Percentiles rank a stretch among this genome's conserved stretches.
Conservation (phyloP, 2,888 invertebrate genomes). For the Marasmarcha lunaedactyla region DNA sequence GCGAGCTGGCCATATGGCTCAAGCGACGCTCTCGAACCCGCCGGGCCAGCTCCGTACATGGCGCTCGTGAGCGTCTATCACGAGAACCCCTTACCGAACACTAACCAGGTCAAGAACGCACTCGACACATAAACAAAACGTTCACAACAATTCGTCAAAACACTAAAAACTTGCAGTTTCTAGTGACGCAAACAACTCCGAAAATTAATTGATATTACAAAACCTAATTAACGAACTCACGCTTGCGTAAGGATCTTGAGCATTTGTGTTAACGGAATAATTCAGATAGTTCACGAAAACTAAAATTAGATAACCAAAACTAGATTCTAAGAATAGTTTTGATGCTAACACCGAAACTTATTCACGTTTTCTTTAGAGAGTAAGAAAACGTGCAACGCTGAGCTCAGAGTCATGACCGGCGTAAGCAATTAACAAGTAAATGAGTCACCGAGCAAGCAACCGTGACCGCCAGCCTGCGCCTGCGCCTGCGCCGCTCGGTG, state of each 20-base stretch:
- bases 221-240: slow-evolving; percentile 35
- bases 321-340: too few relatives aligned
- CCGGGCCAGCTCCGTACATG: slow-evolving; percentile 32
- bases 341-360: too few relatives aligned
- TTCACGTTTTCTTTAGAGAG: too few relatives aligned
- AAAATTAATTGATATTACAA: slow-evolving; percentile 31
- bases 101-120: slow-evolving; percentile 14
- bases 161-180: slow-evolving; percentile 11
- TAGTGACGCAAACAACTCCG: slow-evolving; percentile 22
- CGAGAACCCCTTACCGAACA: slow-evolving; percentile 25
- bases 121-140: not conserved
- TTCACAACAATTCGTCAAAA: slow-evolving; percentile 8
- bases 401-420: too few relatives aligned
- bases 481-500: slow-evolving; percentile 16
- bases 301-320: too few relatives aligned
- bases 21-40: slow-evolving; percentile 4
- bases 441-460: slow-evolving; percentile 27
- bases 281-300: not conserved
- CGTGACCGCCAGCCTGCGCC: too few relatives aligned
- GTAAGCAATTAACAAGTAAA: slow-evolving; percentile 5
- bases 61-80: slow-evolving; percentile 34
- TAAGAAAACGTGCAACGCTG: too few relatives aligned
- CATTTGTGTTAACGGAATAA: slow-evolving; percentile 56
- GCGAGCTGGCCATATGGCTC: slow-evolving; percentile 31
- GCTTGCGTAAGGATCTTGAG: slow-evolving; percentile 50